Base-by-base conservation (phyloP, 2,797 vertebrate species). In the Potorous gilbertii region DNA sequence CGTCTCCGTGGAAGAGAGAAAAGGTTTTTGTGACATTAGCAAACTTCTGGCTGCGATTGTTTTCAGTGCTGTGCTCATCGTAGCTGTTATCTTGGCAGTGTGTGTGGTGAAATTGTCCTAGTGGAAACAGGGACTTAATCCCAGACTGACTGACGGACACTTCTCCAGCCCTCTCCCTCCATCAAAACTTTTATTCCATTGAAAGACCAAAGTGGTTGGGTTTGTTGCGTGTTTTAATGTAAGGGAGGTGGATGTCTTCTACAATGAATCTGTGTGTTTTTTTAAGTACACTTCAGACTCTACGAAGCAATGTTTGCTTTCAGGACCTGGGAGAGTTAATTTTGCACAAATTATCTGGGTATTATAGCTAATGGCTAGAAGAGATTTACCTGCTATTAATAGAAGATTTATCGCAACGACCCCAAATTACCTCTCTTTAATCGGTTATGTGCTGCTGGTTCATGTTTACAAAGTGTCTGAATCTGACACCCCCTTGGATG, bases 21-120 rank as follows among this genome's bases (percentile, higher is more conserved):
- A 56, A 0, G 81, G 96, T n/a, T 97, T 97, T 92, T 99, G 99
- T 46, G 99, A 99, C 96, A 99, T 99, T 55, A 99, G 98, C 96
- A 99, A 99, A 46, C 98, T 99, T 94, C 98, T 99, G 50, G 99
- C 99, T 0, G 99, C 99, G 94, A 96, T 99, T 11, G 97, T 99
- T 66, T 99, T 99, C 98, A 98, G 99, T 0, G 98, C 99, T 0
- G 99, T 99, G 92, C 97, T 99, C 28, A 95, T 99, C 34, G 98
- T 99, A 9, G 99, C 99, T 16, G 98, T 99, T 93, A 99, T 99
- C 97, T 97, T 99, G 66, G 99, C 99, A 0, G 99, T 99, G 94
- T 99, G 99, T 59, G 99, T 99, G 18, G 98, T 99, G 74, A 99
- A 99, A 96, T 99, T 99, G 98, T 99, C 99, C 92, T 99, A 99